Evolutionary conservation across 2,797 vertebrate species (phyloP), one percentile per base, ranked within the genome.

Genomic region (Carapus acus): DNA sequence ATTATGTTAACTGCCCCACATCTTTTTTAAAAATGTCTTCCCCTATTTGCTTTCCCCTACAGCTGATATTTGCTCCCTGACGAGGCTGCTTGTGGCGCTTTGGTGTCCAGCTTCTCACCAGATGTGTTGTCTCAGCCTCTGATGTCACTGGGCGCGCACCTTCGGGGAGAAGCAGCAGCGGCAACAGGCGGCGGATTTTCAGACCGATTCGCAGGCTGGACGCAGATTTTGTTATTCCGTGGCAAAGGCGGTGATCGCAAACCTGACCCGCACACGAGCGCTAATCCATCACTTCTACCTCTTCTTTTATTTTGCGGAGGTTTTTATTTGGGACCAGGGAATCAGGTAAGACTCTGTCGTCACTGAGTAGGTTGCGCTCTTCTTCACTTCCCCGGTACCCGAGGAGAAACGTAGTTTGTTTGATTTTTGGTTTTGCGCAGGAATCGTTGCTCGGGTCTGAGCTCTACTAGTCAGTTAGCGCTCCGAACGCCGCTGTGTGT

Each of bases 71-170:
- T n/a, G n/a, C n/a, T 2, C 36, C 22, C 33, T 55, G 43, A 58
- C 44, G 47, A 18, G 67, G 53, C 60, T 62, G 62, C 61, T 53
- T 43, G 2, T 65, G 55, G 68, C n/a, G n/a, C n/a, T n/a, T n/a
- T n/a, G n/a, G n/a, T n/a, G n/a, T n/a, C n/a, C n/a, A n/a, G n/a
- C n/a, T n/a, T 69, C 65, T 65, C 54, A 51, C 69, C 53, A 72
- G 65, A 6, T 33, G 31, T 33, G 6, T 67, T 69, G 68, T 56
- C 65, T 68, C 61, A 74, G 43, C 63, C 72, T 81, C 80, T 89
- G 85, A 88, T 86, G 83, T 86, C 86, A 85, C 73, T 75, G 74
- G 69, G 77, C 60, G 76, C 72, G 75, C 80, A 75, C 62, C 59
- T 58, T 49, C 61, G 65, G 74, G 82, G 57, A 13, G 31, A 74